A percentile compares a stretch with the other conserved stretches of the same genome.
Evolutionary conservation across 2,888 invertebrate genomes (phyloP).

Genomic region (Podabrus alpinus): DNA sequence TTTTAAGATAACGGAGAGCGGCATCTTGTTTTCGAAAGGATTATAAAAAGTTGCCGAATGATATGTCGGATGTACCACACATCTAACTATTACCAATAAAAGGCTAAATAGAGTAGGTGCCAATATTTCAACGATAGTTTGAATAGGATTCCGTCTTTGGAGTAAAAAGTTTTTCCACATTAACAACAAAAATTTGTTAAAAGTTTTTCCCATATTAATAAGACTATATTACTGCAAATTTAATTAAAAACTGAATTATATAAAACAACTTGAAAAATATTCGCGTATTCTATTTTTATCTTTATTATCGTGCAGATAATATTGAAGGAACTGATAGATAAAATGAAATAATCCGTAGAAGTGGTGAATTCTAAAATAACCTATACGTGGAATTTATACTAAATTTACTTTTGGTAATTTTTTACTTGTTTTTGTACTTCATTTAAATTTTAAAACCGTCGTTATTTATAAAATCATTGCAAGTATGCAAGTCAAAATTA

Average conservation of each 20-base stretch:
- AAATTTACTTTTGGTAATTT: no score
- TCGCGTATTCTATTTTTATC: not conserved
- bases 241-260: not conserved
- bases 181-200: constrained; percentile 64
- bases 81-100: constrained; percentile 71
- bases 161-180: constrained; percentile 83
- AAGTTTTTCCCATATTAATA: constrained; percentile 17
- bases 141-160: constrained; percentile 70
- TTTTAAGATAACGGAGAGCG: not conserved
- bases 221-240: not conserved
- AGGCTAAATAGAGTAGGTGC: constrained; percentile 68
- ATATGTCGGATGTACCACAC: constrained; percentile 64
- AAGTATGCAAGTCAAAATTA: no score
- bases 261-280: not conserved
- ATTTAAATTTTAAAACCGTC: no score
- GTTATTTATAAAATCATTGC: no score
- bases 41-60: constrained; percentile 35
- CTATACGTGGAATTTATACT: no score
- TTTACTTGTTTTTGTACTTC: no score
- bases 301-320: not conserved
- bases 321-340: not conserved
- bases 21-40: constrained; percentile 8
- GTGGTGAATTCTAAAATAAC: not conserved
- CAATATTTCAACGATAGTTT: constrained; percentile 68
- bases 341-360: not conserved